These are phyloP conservation scores for Accipiter virgatus DNA, from an alignment of 2,113 vertebrate species.

Conservation along the genomic window DNA sequence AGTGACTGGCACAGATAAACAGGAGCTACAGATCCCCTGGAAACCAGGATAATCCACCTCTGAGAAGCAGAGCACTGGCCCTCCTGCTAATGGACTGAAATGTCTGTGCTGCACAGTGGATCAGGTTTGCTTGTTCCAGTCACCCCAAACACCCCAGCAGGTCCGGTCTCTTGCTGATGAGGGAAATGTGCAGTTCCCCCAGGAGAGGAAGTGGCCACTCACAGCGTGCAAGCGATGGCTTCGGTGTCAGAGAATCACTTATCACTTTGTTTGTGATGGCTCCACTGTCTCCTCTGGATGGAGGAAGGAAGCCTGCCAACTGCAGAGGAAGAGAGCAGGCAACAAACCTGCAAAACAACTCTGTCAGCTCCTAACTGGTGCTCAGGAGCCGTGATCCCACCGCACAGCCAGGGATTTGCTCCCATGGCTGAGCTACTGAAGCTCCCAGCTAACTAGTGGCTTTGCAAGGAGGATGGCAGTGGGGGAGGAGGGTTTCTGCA, in stretches of 20 bases:
- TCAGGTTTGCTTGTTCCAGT: neutral
- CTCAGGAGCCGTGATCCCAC: neutral
- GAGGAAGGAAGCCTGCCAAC: slow-evolving; percentile 17
- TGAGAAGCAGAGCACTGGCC: neutral
- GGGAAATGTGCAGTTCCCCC: neutral
- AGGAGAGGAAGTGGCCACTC: neutral
- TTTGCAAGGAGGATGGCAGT: neutral
- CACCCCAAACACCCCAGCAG: neutral
- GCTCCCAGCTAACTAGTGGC: neutral
- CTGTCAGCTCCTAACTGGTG: neutral
- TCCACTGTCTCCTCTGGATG: neutral
- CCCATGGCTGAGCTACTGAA: neutral
- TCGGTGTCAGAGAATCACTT: neutral
- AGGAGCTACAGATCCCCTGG: slow-evolving; percentile 19
- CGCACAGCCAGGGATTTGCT: neutral
- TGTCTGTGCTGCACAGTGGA: neutral
- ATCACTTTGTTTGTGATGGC: neutral
- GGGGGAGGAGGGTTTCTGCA: neutral
- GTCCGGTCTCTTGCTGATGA: neutral
- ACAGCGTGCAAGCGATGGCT: neutral
- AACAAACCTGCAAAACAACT: neutral
- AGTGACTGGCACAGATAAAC: slow-evolving; percentile 26
- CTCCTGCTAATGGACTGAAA: neutral
- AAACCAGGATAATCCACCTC: slow-evolving; percentile 29
- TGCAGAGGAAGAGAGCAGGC: neutral